Conservation (phyloP, 1,140 invertebrate species). For the Brachionus rubens region DNA sequence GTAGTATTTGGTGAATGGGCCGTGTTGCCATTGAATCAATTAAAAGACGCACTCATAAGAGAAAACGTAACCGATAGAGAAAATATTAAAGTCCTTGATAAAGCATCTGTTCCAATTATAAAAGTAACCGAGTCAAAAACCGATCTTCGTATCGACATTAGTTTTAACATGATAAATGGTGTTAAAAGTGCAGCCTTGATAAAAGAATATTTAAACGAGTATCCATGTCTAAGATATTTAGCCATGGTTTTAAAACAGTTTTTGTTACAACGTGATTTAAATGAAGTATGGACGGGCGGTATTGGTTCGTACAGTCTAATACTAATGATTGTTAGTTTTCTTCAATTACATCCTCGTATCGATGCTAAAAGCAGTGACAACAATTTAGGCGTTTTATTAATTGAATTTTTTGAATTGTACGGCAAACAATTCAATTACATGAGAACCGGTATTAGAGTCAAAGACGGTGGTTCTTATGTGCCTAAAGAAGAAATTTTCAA, state of each 20-base stretch:
- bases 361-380: constrained; percentile 63
- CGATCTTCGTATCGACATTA: constrained; percentile 91
- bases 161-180: constrained; percentile 94
- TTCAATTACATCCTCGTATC: constrained; percentile 76
- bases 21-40: constrained; percentile 4
- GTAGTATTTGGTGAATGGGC: constrained; percentile 89
- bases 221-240: constrained; percentile 81
- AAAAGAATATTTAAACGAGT: constrained; percentile 67
- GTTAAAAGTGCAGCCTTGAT: constrained; percentile 91
- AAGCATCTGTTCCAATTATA: constrained; percentile 77
- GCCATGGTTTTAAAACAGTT: constrained; percentile 97
- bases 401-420: constrained; percentile 96
- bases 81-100: constrained; percentile 38
- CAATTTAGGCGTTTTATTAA: constrained; percentile 87
- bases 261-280: constrained; percentile 89
- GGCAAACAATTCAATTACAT: constrained; percentile 91
- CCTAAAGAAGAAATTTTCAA: constrained; percentile 86
- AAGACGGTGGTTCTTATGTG: constrained; percentile 81
- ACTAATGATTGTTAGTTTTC: constrained; percentile 94
- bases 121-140: constrained; percentile 92
- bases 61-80: constrained; percentile 49
- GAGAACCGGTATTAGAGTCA: constrained; percentile 86
- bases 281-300: constrained; percentile 97
- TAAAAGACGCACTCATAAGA: constrained; percentile 25
- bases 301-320: constrained; percentile 98